Conservation (phyloP, 2,797 vertebrate genomes). For the Tapera naevia region DNA sequence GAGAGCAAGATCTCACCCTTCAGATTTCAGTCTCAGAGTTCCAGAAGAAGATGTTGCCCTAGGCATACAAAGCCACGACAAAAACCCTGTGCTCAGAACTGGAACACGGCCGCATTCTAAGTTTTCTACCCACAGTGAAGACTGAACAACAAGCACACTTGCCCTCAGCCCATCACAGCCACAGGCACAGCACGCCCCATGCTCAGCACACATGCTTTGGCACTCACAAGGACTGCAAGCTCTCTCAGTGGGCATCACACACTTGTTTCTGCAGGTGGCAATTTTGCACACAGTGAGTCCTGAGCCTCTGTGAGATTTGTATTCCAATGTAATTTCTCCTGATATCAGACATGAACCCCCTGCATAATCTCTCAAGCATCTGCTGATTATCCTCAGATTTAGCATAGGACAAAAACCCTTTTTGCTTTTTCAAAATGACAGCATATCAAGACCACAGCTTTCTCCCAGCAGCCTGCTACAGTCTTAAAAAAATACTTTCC, state of each 20-base stretch:
- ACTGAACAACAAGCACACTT: neutral
- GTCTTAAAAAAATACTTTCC: neutral
- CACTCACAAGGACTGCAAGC: neutral
- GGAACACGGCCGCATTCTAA: neutral
- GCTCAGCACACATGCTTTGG: neutral
- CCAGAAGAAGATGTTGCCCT: neutral
- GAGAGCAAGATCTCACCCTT: neutral
- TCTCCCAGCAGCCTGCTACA: neutral
- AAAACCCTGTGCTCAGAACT: neutral
- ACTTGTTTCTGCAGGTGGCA: neutral
- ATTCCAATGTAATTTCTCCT: neutral
- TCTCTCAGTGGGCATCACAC: neutral
- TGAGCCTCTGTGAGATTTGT: neutral
- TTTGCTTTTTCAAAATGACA: neutral
- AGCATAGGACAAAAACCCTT: neutral
- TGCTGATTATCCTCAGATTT: neutral
- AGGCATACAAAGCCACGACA: neutral
- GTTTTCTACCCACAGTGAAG: neutral
- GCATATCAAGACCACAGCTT: neutral
- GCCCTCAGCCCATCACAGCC: neutral
- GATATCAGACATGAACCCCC: neutral
- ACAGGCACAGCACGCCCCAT: accelerated
- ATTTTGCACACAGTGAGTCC: neutral
- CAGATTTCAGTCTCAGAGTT: neutral
- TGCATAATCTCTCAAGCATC: neutral